These are phyloP conservation scores for Amphipoea lucens DNA, from an alignment of 2,888 invertebrate species.

Conservation along the genomic window DNA sequence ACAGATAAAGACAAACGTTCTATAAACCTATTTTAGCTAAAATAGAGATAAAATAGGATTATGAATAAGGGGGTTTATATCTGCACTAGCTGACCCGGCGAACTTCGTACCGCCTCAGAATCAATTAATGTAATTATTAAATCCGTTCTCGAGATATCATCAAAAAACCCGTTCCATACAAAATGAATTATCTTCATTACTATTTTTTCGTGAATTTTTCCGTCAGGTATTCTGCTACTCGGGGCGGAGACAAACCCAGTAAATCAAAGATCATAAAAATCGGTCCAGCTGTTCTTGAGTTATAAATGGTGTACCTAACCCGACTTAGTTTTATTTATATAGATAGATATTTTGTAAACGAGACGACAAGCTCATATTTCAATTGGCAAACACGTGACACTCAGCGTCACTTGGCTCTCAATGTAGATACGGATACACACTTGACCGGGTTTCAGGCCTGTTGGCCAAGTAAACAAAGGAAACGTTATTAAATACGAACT, in stretches of 20 bases:
- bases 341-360: constrained; percentile 1
- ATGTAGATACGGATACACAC: constrained; percentile 34
- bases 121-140: background rate
- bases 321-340: background rate
- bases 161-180: background rate
- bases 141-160: background rate
- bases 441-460: constrained; percentile 39
- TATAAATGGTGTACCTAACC: background rate
- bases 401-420: constrained; percentile 20
- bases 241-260: background rate
- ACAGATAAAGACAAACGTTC: too few relatives aligned
- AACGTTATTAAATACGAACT: constrained; percentile 44
- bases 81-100: background rate
- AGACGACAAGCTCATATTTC: constrained; percentile 49
- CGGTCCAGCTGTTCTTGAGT: background rate
- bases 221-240: background rate
- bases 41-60: too few relatives aligned
- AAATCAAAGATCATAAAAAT: background rate
- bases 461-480: constrained; percentile 41
- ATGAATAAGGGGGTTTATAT: too few relatives aligned
- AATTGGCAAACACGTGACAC: constrained; percentile 42
- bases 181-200: background rate
- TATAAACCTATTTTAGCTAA: too few relatives aligned
- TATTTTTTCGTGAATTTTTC: background rate
- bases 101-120: background rate